phyloP scores from a whole-genome alignment of 2,113 vertebrate species.

The Ctenomys sociabilis region DNA sequence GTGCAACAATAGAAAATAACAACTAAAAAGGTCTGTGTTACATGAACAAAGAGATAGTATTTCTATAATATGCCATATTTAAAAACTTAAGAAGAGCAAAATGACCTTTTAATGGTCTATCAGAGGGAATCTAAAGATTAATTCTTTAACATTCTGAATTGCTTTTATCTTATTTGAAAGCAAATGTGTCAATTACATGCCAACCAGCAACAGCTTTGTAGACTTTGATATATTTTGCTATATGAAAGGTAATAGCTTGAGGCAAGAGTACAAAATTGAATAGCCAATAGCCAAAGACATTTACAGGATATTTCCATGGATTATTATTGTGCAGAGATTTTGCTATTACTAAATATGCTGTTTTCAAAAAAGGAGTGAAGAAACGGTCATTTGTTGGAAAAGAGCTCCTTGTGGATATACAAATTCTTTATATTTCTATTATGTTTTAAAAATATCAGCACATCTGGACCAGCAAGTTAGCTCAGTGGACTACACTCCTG shows the following conservation, averaged over 20 bases:
- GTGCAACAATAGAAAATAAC: not conserved
- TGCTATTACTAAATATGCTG: not conserved
- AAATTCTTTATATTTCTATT: not conserved
- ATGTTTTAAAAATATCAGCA: not conserved
- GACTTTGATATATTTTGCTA: not conserved
- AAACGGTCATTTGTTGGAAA: not conserved
- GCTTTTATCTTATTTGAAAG: constrained; percentile 41
- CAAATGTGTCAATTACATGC: not conserved
- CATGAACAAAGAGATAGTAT: not conserved
- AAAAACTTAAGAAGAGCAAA: not conserved
- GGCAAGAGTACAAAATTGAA: not conserved
- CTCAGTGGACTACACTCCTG: no score
- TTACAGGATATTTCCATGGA: not conserved
- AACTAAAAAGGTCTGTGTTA: not conserved
- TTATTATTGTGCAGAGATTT: not conserved
- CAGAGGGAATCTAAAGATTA: not conserved
- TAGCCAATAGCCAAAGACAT: not conserved
- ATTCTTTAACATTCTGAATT: constrained; percentile 25
- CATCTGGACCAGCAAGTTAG: no score
- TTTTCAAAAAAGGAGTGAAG: not conserved
- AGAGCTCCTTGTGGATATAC: constrained; percentile 47
- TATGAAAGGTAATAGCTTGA: not conserved
- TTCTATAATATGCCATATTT: not conserved
- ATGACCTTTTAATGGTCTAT: not conserved
- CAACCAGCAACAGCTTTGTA: not conserved